These are phyloP conservation scores for Tetragnatha montana DNA, from an alignment of 2,888 invertebrate genomes.

Conservation along the genomic window DNA sequence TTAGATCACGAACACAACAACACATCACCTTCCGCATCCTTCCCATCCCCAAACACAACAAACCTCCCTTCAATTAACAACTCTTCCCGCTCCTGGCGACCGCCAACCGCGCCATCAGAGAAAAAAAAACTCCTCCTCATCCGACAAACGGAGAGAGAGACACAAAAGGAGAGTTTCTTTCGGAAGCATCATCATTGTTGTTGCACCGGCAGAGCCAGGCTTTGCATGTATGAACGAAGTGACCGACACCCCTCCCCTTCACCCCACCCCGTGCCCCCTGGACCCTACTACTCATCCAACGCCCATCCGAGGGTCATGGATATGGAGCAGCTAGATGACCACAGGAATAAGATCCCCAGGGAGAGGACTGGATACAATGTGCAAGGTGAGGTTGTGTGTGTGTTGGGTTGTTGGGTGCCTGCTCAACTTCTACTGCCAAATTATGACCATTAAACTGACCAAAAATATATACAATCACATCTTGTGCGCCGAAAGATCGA, in stretches of 20 bases:
- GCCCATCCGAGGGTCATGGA: constrained; percentile 39
- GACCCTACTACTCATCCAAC: constrained; percentile 21
- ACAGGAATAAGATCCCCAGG: constrained; percentile 34
- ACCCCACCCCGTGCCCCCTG: constrained; percentile 3
- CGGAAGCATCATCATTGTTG: background rate
- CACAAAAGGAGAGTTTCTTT: background rate
- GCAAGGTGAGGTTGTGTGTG: constrained; percentile 25
- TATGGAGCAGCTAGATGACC: constrained; percentile 56
- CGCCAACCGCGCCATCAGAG: background rate
- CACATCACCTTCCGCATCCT: background rate
- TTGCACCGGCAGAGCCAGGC: background rate
- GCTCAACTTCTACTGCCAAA: background rate
- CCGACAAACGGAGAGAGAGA: background rate
- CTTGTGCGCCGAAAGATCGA: too few relatives aligned
- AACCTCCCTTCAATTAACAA: too few relatives aligned
- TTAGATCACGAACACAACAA: too few relatives aligned
- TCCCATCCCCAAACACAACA: background rate
- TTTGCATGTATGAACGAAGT: constrained; percentile 58
- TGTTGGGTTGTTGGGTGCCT: background rate
- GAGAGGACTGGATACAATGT: constrained; percentile 65
- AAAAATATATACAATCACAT: too few relatives aligned
- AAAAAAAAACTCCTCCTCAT: background rate
- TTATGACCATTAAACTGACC: too few relatives aligned
- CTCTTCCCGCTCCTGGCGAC: background rate
- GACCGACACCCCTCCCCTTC: constrained; percentile 59